Evolutionary conservation across 2,888 invertebrate genomes (phyloP).

Genomic region (Lamellibrachia satsuma): DNA sequence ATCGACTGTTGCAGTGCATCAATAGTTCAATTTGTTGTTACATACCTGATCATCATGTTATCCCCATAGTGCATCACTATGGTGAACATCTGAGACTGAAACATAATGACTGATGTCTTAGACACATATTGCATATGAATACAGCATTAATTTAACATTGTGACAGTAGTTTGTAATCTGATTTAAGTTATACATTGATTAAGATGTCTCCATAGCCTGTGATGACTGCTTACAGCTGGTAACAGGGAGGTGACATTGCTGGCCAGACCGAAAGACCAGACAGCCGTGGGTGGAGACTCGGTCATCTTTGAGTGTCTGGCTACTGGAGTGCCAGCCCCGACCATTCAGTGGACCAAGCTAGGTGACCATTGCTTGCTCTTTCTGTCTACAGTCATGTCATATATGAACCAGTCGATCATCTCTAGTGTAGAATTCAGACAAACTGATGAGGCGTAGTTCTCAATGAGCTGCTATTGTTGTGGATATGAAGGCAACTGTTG

Average conservation of each 20-base stretch:
- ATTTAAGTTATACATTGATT: background rate
- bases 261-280: background rate
- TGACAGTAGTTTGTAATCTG: too few species aligned
- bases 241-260: background rate
- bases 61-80: too few species aligned
- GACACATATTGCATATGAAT: too few species aligned
- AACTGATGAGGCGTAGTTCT: background rate
- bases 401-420: background rate
- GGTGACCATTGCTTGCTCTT: background rate
- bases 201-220: background rate
- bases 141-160: too few species aligned
- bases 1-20: too few species aligned
- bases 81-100: too few species aligned
- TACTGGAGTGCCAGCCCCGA: background rate
- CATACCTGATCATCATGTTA: too few species aligned
- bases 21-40: too few species aligned
- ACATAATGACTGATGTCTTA: too few species aligned
- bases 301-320: background rate
- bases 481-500: background rate
- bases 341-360: background rate
- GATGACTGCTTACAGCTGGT: background rate
- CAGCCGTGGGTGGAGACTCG: background rate
- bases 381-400: background rate
- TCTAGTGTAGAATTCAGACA: background rate
- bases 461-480: background rate